Evolutionary conservation across 1,140 invertebrate genomes (phyloP).

Genomic region (Asbolus verrucosus): DNA sequence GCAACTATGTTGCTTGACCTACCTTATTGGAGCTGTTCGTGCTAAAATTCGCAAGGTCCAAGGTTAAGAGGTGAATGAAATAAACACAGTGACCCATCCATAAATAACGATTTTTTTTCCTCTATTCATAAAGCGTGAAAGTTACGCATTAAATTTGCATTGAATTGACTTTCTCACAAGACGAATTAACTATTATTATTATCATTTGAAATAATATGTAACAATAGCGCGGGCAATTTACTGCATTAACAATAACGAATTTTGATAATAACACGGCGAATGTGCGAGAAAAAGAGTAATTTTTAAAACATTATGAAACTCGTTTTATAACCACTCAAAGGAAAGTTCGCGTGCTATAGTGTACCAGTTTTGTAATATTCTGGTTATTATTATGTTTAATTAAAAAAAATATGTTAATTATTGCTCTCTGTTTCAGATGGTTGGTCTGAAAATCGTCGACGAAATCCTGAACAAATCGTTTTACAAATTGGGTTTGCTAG

Average conservation of each 20-base stretch:
- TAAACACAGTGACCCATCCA: neutral
- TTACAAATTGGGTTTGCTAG: constrained; percentile 83
- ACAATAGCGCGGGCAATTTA: neutral
- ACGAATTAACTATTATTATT: too few species aligned
- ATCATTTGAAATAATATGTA: neutral
- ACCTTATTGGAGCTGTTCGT: neutral
- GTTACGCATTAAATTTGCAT: neutral
- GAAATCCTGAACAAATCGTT: constrained; percentile 83
- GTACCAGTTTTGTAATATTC: constrained; percentile 28
- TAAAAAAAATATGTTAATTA: constrained; percentile 9
- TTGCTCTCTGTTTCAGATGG: constrained; percentile 74
- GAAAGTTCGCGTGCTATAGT: constrained; percentile 30
- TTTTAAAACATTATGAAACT: neutral
- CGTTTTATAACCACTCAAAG: constrained; percentile 29
- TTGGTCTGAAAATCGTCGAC: constrained; percentile 81
- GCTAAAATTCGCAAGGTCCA: neutral
- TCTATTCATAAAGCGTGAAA: neutral
- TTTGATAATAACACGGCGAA: constrained; percentile 4
- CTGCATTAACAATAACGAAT: neutral
- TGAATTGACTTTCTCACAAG: too few species aligned
- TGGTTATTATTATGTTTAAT: constrained; percentile 1
- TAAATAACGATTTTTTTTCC: neutral
- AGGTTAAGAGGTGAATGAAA: neutral
- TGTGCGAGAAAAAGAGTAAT: constrained; percentile 10
- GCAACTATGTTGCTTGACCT: too few species aligned